Evolutionary conservation across 2,888 invertebrate species (phyloP), one percentile per base, ranked within the genome.

Genomic region (Colletes collaris): DNA sequence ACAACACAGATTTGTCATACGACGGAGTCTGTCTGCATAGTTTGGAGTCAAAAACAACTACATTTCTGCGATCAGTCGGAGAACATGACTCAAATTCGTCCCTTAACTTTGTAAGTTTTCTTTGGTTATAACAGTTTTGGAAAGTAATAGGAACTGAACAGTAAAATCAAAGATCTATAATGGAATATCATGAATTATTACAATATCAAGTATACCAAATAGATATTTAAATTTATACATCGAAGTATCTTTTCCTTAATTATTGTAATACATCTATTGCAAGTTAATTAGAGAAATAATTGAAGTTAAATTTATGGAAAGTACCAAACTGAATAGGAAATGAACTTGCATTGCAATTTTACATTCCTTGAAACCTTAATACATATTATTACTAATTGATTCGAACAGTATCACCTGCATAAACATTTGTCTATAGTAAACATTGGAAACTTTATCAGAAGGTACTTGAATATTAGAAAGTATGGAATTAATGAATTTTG

Each of bases 51-150:
- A 74, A 64, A n/a, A 11, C 59, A n/a, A 81, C 71, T 46, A 3
- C 11, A 10, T 65, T 53, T 53, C 46, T 49, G 6, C 59, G 40
- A 44, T 11, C 70, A 55, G 2, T 55, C 8, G 52, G 55, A 3
- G 72, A 70, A n/a, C 11, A 10, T 60, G 69, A 35, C 6, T 16
- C 72, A 13, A 10, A 46, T 46, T 46, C 69, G 60, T 10, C 76
- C 10, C 46, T 59, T 8, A 7, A 37, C 19, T 27, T 70, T 59
- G 85, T 85, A 83, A 85, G 85, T 85, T 62, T 13, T 37, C 40
- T 59, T 67, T 37, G 16, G 13, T 53, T 52, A n/a, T 7, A 4
- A 13, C 10, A 46, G 44, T 46, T 68, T 58, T 16, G 8, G 1
- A 50, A 50, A 37, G 11, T 16, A 35, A 59, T 44, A 16, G 10